phyloP scores from a whole-genome alignment of 2,797 vertebrate genomes.

The Florisuga fusca region DNA sequence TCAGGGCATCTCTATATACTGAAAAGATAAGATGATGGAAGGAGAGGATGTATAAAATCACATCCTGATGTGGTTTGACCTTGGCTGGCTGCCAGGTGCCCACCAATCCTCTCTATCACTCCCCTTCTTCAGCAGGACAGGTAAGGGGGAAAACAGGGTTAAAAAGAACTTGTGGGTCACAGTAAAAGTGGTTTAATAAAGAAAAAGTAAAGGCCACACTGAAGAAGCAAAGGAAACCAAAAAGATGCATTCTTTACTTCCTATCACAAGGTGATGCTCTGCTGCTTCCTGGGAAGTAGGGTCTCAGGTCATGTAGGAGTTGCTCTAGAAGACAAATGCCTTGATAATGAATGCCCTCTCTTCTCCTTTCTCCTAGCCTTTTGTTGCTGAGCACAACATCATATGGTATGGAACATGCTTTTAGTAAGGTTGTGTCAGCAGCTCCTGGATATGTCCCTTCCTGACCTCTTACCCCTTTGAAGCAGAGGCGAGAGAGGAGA shows the following conservation, averaged over 20 bases:
- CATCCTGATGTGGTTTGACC: not conserved
- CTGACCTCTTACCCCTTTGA: not conserved
- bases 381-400: not conserved
- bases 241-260: not conserved
- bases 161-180: too few relatives aligned
- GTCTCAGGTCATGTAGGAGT: not conserved
- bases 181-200: not conserved
- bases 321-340: not conserved
- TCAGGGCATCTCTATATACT: not conserved
- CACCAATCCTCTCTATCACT: not conserved
- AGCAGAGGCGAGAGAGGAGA: too few relatives aligned
- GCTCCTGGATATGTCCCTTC: not conserved
- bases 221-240: not conserved
- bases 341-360: not conserved
- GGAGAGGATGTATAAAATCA: not conserved
- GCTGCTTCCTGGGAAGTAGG: not conserved
- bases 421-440: not conserved
- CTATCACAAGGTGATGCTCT: not conserved
- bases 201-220: fast-evolving
- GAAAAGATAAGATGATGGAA: not conserved
- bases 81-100: not conserved
- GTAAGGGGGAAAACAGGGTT: too few relatives aligned
- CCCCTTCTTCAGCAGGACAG: too few relatives aligned
- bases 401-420: too few relatives aligned
- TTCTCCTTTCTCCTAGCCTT: not conserved